Evolutionary conservation across 2,113 vertebrate species (phyloP), one percentile per base, ranked within the genome.

Genomic region (Antennarius striatus): DNA sequence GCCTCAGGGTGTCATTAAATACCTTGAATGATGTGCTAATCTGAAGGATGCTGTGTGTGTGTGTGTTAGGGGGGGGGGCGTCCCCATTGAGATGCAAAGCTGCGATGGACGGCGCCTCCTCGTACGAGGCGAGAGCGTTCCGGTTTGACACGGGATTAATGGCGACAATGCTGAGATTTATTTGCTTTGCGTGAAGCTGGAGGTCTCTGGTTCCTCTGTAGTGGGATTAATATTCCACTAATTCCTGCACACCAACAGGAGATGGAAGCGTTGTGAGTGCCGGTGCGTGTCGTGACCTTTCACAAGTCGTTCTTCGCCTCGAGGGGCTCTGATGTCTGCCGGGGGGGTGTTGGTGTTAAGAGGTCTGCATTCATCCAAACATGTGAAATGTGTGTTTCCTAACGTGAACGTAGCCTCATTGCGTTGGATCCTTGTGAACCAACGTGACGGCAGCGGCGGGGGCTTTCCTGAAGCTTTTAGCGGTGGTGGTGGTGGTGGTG

Each of bases 81-180:
- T 39, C 65, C 43, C 10, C 61, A 81, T 86, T 86, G 79, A 84
- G 81, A 90, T 88, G 85, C 82, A 89, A 89, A 90, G 87, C 88
- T 50, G 68, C 32, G 28, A 68, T 39, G 71, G 73, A 70, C 76
- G 48, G 72, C 29, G 58, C 11, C 76, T 66, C 51, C 58, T 16
- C 1, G 40, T 66, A 79, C 71, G 86, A 76, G 17, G 75, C 54
- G 6, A 50, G 54, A 77, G 87, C 73, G 61, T 71, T 79, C 51
- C 83, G 83, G 87, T 83, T 86, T 89, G 88, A 90, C 89, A 88
- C 83, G 1, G 80, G 87, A 89, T 92, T 91, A 91, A 87, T 80
- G 83, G 53, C 71, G 85, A 87, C 82, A 90, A 85, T 84, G 54
- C 70, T n/a, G 73, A 85, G 83, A 87, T 77, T 82, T 85, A 84